A percentile compares a stretch with the other conserved stretches of the same genome.
These are phyloP conservation scores for Bombus turneri DNA, from an alignment of 1,140 invertebrate species.

Conservation along the genomic window DNA sequence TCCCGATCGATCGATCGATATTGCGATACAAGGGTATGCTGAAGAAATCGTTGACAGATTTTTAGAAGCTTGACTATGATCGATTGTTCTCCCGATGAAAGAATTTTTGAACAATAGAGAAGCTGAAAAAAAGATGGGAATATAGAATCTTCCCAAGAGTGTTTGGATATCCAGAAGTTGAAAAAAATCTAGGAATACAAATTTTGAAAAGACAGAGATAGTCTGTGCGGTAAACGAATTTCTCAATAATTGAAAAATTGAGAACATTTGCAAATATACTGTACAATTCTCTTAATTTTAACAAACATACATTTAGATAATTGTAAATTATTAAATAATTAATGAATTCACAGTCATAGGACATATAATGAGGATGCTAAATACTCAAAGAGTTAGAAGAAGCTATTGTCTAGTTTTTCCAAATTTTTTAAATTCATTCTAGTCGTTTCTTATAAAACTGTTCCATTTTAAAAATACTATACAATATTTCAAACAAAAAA, in stretches of 20 bases:
- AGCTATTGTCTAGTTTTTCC: background rate
- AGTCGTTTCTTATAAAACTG: background rate
- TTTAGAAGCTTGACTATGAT: background rate
- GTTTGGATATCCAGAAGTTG: too few relatives aligned
- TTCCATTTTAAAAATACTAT: background rate
- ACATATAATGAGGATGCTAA: too few relatives aligned
- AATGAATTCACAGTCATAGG: too few relatives aligned
- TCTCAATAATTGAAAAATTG: background rate
- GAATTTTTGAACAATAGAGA: too few relatives aligned
- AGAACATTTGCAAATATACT: background rate
- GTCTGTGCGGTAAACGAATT: too few relatives aligned
- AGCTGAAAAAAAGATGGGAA: background rate
- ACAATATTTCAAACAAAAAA: background rate
- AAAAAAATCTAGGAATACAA: too few relatives aligned
- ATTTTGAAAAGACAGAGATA: too few relatives aligned
- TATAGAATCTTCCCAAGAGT: too few relatives aligned
- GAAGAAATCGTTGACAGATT: background rate
- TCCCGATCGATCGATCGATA: background rate
- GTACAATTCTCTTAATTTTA: background rate
- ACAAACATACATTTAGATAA: background rate
- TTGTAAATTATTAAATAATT: background rate
- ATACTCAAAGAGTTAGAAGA: too few relatives aligned
- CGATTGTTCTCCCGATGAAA: too few relatives aligned
- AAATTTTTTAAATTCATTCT: background rate
- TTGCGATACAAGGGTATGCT: background rate